Evolutionary conservation across 2,888 invertebrate genomes (phyloP).

Genomic region (Cerceris ruficornis): DNA sequence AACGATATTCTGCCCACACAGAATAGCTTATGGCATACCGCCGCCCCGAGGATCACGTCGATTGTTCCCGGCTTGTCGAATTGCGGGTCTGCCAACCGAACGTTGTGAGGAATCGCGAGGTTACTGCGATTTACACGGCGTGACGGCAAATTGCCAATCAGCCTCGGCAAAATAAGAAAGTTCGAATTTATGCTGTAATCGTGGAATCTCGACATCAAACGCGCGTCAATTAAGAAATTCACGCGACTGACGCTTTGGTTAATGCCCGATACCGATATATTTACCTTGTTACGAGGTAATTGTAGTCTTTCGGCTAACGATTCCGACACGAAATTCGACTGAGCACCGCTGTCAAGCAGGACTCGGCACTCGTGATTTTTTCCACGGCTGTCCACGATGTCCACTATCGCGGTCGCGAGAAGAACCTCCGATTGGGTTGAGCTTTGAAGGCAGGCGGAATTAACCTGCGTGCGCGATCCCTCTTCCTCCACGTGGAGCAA

Average conservation of each 20-base stretch:
- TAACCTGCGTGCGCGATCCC: no score
- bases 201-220: neutral
- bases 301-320: neutral
- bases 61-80: neutral
- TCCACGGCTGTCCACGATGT: neutral
- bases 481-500: no score
- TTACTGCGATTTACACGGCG: no score
- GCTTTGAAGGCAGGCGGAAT: no score
- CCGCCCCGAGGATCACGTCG: neutral
- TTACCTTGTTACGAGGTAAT: neutral
- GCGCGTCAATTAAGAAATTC: neutral
- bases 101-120: no score
- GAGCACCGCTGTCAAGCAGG: neutral
- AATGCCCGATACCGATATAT: neutral
- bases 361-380: neutral
- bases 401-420: neutral
- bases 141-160: no score
- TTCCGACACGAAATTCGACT: neutral
- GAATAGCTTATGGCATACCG: neutral
- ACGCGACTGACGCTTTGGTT: no score
- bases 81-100: no score
- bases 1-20: neutral
- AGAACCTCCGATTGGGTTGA: no score
- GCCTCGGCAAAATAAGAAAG: no score
- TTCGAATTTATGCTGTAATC: neutral